Evolutionary conservation across 2,113 vertebrate species (phyloP).

Genomic region (Cheilinus undulatus): DNA sequence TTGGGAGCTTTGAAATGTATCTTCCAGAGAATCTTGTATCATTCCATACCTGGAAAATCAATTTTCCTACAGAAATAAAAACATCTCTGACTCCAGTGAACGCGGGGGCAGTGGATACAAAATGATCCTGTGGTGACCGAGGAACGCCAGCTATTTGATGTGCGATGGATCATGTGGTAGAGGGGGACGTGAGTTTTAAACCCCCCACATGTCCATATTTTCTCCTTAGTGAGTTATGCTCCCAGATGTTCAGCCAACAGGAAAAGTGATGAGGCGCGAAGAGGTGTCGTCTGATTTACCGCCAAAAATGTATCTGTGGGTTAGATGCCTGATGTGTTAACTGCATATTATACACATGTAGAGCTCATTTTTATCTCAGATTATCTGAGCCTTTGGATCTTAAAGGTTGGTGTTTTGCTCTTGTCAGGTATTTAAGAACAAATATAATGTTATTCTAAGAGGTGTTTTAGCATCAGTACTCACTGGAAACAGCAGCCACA

Average conservation of each 20-base stretch:
- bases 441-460: too few relatives aligned
- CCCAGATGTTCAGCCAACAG: constrained; percentile 4
- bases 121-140: constrained; percentile 26
- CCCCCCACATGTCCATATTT: constrained; percentile 6
- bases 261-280: constrained; percentile 2
- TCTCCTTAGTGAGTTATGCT: background rate
- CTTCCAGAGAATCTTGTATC: constrained; percentile 30
- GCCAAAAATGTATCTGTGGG: background rate
- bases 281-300: background rate
- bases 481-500: too few relatives aligned
- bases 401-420: too few relatives aligned
- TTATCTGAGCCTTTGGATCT: too few relatives aligned
- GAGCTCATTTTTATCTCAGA: too few relatives aligned
- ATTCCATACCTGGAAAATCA: constrained; percentile 46
- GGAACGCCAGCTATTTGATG: constrained; percentile 30
- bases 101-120: constrained; percentile 26
- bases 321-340: too few relatives aligned
- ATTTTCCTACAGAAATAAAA: constrained; percentile 32
- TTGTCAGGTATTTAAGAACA: too few relatives aligned
- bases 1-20: constrained; percentile 11
- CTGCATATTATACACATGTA: too few relatives aligned
- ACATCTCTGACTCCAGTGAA: constrained; percentile 35
- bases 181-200: constrained; percentile 16
- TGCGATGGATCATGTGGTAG: constrained; percentile 27
- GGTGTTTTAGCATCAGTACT: too few relatives aligned